phyloP scores from a whole-genome alignment of 1,140 invertebrate species.

The Solenopsis invicta region DNA sequence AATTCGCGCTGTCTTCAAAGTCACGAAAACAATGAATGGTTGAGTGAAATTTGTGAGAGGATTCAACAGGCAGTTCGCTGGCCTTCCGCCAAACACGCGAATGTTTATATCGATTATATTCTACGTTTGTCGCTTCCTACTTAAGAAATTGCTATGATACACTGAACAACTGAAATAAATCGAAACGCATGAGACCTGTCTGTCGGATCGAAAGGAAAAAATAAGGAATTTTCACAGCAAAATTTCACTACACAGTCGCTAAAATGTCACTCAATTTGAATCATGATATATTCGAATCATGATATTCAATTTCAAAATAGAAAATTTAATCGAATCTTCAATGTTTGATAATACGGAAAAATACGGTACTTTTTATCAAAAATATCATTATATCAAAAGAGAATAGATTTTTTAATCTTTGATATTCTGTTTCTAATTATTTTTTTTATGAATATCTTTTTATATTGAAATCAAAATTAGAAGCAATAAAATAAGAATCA shows the following conservation, averaged over 20 bases:
- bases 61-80: conserved; percentile 72
- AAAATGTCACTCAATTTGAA: not conserved
- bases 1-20: conserved; percentile 29
- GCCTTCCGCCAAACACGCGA: conserved; percentile 59
- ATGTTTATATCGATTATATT: conserved; percentile 17
- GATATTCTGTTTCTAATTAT: not conserved
- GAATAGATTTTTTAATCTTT: conserved; percentile 1
- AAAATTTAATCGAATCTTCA: conserved; percentile 4
- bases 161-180: not conserved
- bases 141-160: not conserved
- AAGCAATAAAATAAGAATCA: no score
- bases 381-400: conserved; percentile 8
- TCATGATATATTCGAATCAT: not conserved
- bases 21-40: conserved; percentile 52
- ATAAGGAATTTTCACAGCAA: not conserved
- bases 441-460: not conserved
- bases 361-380: not conserved
- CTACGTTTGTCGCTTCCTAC: not conserved
- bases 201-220: not conserved
- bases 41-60: not conserved
- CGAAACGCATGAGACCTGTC: not conserved
- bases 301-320: not conserved
- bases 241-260: not conserved
- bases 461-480: not conserved
- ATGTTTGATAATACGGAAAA: not conserved